Evolutionary conservation across 2,888 invertebrate species (phyloP), one percentile per base, ranked within the genome.

Genomic region (Sepiola atlantica): DNA sequence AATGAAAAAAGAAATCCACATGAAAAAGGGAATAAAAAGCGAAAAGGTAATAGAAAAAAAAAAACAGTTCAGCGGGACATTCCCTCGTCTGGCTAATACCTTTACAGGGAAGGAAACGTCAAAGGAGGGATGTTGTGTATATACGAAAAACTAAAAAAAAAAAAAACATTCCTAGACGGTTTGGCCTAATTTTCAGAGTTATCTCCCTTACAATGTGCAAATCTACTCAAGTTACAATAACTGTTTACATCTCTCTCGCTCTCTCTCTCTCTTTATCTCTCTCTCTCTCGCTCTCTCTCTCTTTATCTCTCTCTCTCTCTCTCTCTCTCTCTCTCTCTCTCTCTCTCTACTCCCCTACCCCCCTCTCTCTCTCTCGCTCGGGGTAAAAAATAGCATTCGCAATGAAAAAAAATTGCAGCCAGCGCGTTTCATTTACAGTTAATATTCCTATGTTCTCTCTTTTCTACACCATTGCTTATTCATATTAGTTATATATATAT

Each of bases 251-350:
- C 24, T 28, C 90, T 28, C 90, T 28, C 90, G 4, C 90, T 90
- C 90, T 90, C 90, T 90, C 90, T 90, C 90, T 90, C 90, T 90
- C 90, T 90, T 18, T 90, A 6, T 90, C 90, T 90, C 90, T 35
- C 90, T 90, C 90, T 90, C 90, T 90, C n/a, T 90, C 32, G 2
- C 55, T 55, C 55, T 55, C 55, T 55, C 55, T 55, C 55, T 55
- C 55, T 55, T 12, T 55, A 3, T 55, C 55, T 55, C 55, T 55
- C 55, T 55, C 55, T 55, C 55, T 55, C 55, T 55, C 55, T 55
- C 55, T 55, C 55, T 55, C 55, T 55, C 55, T 55, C 55, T 55
- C 55, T 55, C 55, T 55, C 55, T 55, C 55, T 55, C 28, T 90
- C n/a, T 28, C 32, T 90, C 10, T n/a, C n/a, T n/a, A n/a, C n/a